phyloP scores from a whole-genome alignment of 1,140 invertebrate genomes.

The Chironomus tepperi region DNA sequence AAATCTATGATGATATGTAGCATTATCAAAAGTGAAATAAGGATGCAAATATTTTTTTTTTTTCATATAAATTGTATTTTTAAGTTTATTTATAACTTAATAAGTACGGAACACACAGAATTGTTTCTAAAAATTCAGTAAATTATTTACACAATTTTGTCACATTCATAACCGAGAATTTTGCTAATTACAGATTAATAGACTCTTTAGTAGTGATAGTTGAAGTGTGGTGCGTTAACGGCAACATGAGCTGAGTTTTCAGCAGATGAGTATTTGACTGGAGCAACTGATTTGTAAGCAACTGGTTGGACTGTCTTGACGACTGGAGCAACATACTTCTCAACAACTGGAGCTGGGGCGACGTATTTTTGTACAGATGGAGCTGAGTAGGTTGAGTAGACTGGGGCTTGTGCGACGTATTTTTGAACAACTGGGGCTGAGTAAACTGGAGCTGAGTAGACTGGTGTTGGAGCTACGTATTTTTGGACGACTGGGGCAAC shows the following conservation, averaged over 20 bases:
- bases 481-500: slow-evolving; percentile 21
- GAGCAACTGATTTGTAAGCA: neutral
- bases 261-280: neutral
- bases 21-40: too few species aligned
- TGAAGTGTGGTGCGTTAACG: neutral
- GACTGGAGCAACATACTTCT: slow-evolving; percentile 11
- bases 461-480: neutral
- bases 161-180: too few species aligned
- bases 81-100: too few species aligned
- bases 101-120: too few species aligned
- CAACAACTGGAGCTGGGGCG: neutral
- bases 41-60: too few species aligned
- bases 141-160: too few species aligned
- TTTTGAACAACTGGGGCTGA: neutral
- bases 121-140: neutral
- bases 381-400: slow-evolving; percentile 2
- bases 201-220: slow-evolving; percentile 11
- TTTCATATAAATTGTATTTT: too few species aligned
- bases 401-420: slow-evolving; percentile 7
- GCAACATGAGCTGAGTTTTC: slow-evolving; percentile 21
- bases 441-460: neutral
- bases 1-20: too few species aligned
- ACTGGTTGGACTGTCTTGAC: neutral
- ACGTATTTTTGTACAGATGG: neutral
- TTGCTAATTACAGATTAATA: too few species aligned